These are phyloP conservation scores for Drosophila vallismaia DNA, from an alignment of 2,888 invertebrate genomes.

Conservation along the genomic window DNA sequence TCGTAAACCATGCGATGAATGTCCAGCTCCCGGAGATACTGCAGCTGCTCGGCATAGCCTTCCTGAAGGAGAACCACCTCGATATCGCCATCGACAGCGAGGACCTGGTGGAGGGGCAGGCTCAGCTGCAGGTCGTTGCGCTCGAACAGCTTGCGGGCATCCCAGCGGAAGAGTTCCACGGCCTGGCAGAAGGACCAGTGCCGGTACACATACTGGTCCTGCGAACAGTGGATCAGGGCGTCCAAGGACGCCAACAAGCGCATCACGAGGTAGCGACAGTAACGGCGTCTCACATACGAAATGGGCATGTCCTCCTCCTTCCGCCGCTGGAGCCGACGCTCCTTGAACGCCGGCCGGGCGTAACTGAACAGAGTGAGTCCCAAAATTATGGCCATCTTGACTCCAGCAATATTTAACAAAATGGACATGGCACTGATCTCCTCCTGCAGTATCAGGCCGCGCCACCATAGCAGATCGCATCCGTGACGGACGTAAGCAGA, in stretches of 20 bases:
- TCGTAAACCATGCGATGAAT: conserved; percentile 48
- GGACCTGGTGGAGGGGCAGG: conserved; percentile 69
- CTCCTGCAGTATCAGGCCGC: conserved; percentile 4
- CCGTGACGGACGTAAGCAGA: conserved; percentile 28
- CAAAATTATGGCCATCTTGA: conserved; percentile 48
- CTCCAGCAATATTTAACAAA: conserved; percentile 35
- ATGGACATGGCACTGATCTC: conserved; percentile 43
- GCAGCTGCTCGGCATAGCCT: conserved; percentile 47
- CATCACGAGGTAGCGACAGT: conserved; percentile 78
- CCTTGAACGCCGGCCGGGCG: background rate
- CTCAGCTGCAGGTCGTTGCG: conserved; percentile 67
- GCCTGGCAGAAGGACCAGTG: conserved; percentile 62
- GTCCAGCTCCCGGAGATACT: conserved; percentile 44
- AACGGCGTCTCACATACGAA: conserved; percentile 73
- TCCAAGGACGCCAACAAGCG: conserved; percentile 77
- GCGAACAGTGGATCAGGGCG: conserved; percentile 29
- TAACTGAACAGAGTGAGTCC: conserved; percentile 38
- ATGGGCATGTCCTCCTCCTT: conserved; percentile 22
- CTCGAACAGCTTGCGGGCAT: conserved; percentile 74
- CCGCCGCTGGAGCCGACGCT: background rate
- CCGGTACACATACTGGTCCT: background rate
- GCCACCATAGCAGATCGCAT: conserved; percentile 59
- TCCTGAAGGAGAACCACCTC: conserved; percentile 50
- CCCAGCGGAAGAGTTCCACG: conserved; percentile 78
- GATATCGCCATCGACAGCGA: conserved; percentile 58